A percentile compares a stretch with the other conserved stretches of the same genome.
phyloP scores from a whole-genome alignment of 2,888 invertebrate species.

The Caenorhabditis parvicauda region DNA sequence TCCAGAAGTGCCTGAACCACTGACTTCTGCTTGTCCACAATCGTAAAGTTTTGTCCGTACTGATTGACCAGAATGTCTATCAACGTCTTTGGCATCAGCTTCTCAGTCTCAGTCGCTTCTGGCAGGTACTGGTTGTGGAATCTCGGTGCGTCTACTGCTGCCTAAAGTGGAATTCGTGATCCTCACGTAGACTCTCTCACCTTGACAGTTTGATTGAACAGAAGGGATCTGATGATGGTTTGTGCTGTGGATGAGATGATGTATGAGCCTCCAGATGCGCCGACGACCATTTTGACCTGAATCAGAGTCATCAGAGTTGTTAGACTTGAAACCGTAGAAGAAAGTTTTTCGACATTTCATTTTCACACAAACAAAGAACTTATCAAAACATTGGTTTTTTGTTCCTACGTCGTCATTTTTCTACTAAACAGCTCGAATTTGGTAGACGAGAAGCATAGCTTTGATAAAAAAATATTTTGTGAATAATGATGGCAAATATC shows the following conservation, averaged over 20 bases:
- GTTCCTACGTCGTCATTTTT: not conserved
- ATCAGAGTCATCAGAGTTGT: not conserved
- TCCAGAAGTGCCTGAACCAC: constrained; percentile 53
- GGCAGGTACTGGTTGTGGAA: constrained; percentile 67
- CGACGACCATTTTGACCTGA: constrained; percentile 73
- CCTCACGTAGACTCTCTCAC: too few relatives aligned
- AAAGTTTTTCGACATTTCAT: not conserved
- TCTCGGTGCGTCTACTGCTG: constrained; percentile 67
- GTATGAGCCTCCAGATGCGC: constrained; percentile 85
- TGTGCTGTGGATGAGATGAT: constrained; percentile 77
- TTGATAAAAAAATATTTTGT: too few relatives aligned
- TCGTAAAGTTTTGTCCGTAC: constrained; percentile 54
- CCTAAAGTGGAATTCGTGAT: constrained; percentile 43
- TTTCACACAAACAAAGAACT: not conserved
- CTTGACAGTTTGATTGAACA: constrained; percentile 77
- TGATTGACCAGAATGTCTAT: constrained; percentile 44
- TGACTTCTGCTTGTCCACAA: constrained; percentile 47
- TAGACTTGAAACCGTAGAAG: not conserved
- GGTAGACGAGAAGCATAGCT: too few relatives aligned
- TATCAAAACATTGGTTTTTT: not conserved
- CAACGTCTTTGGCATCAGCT: constrained; percentile 68
- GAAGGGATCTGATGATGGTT: constrained; percentile 72
- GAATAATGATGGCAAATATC: too few relatives aligned
- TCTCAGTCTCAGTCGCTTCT: constrained; percentile 73
- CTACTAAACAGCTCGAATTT: not conserved